phyloP scores from a whole-genome alignment of 1,140 invertebrate genomes.

The Yoshiicerus persimilis region DNA sequence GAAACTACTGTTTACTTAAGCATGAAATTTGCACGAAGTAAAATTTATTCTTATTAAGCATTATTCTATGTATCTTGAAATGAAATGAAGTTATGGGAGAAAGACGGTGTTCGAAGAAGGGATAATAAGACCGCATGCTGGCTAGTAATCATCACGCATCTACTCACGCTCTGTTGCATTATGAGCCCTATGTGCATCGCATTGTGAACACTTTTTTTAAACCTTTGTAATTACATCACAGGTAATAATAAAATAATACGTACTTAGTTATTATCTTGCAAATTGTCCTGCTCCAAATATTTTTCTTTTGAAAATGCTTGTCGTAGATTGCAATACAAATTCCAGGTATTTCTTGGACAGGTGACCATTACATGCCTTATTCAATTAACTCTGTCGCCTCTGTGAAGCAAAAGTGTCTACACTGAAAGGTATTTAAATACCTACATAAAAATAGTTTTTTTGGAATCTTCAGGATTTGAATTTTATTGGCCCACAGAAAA shows the following conservation, averaged over 20 bases:
- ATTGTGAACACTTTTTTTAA: neutral
- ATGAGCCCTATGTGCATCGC: neutral
- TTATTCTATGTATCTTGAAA: neutral
- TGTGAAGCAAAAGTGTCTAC: no score
- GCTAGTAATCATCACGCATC: conserved; percentile 32
- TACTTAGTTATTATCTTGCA: neutral
- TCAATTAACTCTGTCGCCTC: no score
- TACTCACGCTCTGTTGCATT: conserved; percentile 18
- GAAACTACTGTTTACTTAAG: no score
- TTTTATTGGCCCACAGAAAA: no score
- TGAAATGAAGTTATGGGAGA: neutral
- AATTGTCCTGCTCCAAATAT: neutral
- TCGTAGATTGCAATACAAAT: neutral
- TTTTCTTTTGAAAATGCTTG: neutral
- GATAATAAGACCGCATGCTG: conserved; percentile 31
- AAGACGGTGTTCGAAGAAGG: conserved; percentile 18
- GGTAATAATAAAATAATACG: neutral
- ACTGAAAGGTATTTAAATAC: no score
- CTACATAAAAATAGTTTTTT: no score
- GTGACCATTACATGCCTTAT: no score
- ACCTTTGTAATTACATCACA: neutral
- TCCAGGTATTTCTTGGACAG: no score
- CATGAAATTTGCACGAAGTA: no score
- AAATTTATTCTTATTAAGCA: no score
- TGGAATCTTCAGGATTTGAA: no score